These are phyloP conservation scores for Hyposoter dolosus DNA, from an alignment of 2,888 invertebrate genomes.

Conservation along the genomic window DNA sequence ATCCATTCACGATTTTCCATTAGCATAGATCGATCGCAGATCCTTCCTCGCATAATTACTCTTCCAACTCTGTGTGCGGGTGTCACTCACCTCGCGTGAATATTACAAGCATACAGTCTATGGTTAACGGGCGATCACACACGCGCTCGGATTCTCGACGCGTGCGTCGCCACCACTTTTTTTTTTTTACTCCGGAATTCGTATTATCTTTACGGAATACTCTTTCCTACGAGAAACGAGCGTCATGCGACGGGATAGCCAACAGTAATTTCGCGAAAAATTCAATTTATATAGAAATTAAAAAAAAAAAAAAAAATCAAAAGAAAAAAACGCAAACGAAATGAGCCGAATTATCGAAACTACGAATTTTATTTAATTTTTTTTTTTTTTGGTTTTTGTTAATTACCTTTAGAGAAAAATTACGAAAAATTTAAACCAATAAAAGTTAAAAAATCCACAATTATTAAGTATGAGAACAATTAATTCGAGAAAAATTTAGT, in stretches of 20 bases:
- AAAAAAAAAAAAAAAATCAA: too few relatives aligned
- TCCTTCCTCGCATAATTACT: constrained; percentile 61
- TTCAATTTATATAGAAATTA: background rate
- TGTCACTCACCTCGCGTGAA: constrained; percentile 66
- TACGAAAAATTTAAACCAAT: too few relatives aligned
- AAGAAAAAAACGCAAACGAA: background rate
- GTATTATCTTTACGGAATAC: constrained; percentile 2
- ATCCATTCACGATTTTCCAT: constrained; percentile 81
- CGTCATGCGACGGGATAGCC: constrained; percentile 4
- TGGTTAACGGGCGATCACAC: constrained; percentile 51
- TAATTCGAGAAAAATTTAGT: too few relatives aligned
- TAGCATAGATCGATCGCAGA: constrained; percentile 83
- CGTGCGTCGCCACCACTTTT: constrained; percentile 39
- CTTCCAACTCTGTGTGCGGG: constrained; percentile 52
- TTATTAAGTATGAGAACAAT: too few relatives aligned
- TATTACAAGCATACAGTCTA: background rate
- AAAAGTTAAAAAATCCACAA: too few relatives aligned
- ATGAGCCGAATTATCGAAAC: background rate
- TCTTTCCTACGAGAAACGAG: background rate
- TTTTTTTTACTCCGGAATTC: background rate
- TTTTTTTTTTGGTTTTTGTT: background rate
- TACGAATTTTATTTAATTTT: too few relatives aligned
- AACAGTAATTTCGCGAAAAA: background rate
- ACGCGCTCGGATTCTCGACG: constrained; percentile 74
- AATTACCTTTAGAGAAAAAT: background rate